These are phyloP conservation scores for Sericinus montela DNA, from an alignment of 2,888 invertebrate genomes.

Conservation along the genomic window DNA sequence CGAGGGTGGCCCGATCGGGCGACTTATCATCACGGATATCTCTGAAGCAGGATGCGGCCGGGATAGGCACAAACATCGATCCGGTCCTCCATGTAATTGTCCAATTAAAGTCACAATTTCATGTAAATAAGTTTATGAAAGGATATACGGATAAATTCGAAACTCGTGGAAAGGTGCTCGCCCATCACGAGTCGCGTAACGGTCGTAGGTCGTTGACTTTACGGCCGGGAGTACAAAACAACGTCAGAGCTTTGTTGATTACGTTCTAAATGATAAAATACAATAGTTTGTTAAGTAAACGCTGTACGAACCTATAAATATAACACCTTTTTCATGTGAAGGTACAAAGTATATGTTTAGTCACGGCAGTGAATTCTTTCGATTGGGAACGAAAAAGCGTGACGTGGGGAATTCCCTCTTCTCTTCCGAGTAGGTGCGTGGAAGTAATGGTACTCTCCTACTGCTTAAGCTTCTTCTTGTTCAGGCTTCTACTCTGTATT, in stretches of 20 bases:
- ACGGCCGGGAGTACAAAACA: constrained; percentile 4
- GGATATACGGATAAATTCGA: constrained; percentile 20
- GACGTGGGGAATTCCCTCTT: too few species aligned
- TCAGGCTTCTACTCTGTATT: too few species aligned
- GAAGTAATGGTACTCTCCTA: too few species aligned
- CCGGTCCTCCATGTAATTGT: constrained; percentile 68
- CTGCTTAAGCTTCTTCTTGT: too few species aligned
- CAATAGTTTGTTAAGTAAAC: too few species aligned
- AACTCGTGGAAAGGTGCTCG: constrained; percentile 32
- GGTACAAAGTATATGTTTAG: too few species aligned
- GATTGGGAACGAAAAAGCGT: too few species aligned
- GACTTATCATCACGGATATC: constrained; percentile 58
- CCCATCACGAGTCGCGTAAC: constrained; percentile 15
- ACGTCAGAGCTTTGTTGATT: background rate
- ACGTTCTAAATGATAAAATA: background rate
- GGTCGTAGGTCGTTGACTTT: constrained; percentile 16
- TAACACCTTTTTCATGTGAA: too few species aligned
- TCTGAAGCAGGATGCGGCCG: constrained; percentile 60
- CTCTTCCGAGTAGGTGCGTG: too few species aligned
- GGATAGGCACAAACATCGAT: constrained; percentile 51
- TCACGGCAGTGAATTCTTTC: too few species aligned
- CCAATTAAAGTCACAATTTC: constrained; percentile 72
- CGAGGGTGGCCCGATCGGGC: constrained; percentile 61
- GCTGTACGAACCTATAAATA: too few species aligned
- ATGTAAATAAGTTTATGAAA: constrained; percentile 52